Base-by-base conservation (phyloP, 92 coral and sea anemone genomes). In the Zoanthus sociatus region DNA sequence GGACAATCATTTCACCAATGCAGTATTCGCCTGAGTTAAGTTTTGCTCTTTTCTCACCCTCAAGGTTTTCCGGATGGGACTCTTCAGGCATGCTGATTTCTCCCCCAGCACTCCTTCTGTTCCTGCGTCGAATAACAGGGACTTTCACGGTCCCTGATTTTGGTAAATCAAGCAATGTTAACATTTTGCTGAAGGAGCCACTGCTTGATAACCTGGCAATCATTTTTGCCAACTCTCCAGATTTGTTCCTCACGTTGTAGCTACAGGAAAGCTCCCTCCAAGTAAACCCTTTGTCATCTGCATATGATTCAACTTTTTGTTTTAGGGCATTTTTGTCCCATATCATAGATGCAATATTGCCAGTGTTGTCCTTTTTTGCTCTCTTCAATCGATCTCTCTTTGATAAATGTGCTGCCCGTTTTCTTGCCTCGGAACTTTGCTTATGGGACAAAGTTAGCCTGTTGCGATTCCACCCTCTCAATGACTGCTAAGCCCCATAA, bases 21-120 rank as follows among this genome's bases (percentile, higher is more conserved):
- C 92, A 86, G 10, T 76, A 76, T 48, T 76, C 79, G 12, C 79
- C 66, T n/a, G 79, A 48, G 64, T 48, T 42, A 48, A 92, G 69
- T 56, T 92, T 92, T 21, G 76, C 77, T 15, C n/a, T 67, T 67
- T 67, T 73, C 46, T 73, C 78, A 73, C 60, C 33, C 17, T 73
- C 46, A 73, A 73, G 84, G 16, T 13, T 78, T 56, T 87, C 82
- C 3, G 69, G 85, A 64, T 58, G 58, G 11, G 73, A 70, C 78
- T 92, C 94, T 30, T 42, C 76, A 1, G 95, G 87, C 44, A 92
- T 81, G 53, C 83, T 90, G n/a, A 89, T 90, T 84, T 92, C 95
- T 17, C 95, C 95, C 10, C 91, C 91, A 20, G 42, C 76, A 20
- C 91, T 85, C 76, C 83, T 89, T 60, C 88, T 58, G 48, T 90